Evolutionary conservation across 2,113 vertebrate genomes (phyloP).

Genomic region (Phoxinus phoxinus): DNA sequence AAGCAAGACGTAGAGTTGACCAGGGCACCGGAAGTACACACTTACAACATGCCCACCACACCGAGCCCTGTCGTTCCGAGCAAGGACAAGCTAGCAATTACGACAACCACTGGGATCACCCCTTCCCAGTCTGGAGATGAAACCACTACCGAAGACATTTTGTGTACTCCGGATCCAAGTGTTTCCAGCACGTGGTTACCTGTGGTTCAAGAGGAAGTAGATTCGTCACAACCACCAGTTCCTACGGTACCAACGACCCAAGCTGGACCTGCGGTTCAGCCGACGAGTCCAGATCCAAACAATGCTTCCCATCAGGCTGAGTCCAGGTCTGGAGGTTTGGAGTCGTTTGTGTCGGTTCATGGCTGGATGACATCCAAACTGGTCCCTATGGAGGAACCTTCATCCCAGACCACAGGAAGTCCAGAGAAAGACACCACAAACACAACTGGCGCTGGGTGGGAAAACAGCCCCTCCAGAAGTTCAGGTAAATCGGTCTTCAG

Average conservation of each 20-base stretch:
- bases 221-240: conserved; percentile 14
- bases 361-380: conserved; percentile 37
- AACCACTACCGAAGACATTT: conserved; percentile 21
- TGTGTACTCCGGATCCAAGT: conserved; percentile 51
- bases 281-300: neutral
- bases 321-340: conserved; percentile 34
- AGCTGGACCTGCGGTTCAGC: conserved; percentile 38
- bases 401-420: conserved; percentile 1
- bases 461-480: neutral
- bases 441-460: neutral
- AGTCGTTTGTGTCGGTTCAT: conserved; percentile 41
- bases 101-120: neutral
- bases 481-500: conserved; percentile 43
- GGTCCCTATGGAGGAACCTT: neutral
- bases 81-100: neutral
- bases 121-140: conserved; percentile 39
- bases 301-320: conserved; percentile 7
- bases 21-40: conserved; percentile 11
- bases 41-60: conserved; percentile 54
- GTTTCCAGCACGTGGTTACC: conserved; percentile 67
- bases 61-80: conserved; percentile 51
- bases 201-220: conserved; percentile 55
- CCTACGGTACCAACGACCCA: conserved; percentile 42
- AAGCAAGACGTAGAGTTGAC: conserved; percentile 52
- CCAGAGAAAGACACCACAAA: conserved; percentile 21